Conservation (phyloP, 2,888 invertebrate genomes). For the Cantharis rufa region DNA sequence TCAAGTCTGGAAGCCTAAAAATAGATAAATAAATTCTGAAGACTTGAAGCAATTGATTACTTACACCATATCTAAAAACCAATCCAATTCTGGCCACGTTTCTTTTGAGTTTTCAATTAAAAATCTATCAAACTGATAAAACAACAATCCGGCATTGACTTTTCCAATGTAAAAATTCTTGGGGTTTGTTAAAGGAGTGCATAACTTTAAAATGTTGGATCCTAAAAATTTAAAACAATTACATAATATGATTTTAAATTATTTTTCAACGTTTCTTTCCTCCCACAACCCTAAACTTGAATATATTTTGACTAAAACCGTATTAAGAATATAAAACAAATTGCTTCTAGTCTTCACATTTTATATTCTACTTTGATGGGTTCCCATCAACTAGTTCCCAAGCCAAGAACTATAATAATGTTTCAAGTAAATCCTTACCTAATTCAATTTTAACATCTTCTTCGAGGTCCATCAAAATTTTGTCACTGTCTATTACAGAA, state of each 20-base stretch:
- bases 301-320: no score
- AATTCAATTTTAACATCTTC: slow-evolving; percentile 49
- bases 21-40: slow-evolving; percentile 11
- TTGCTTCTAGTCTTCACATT: no score
- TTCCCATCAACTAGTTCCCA: no score
- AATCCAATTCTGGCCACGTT: slow-evolving; percentile 73
- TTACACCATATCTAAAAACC: slow-evolving; percentile 69
- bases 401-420: neutral
- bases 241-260: no score
- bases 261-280: no score
- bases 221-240: slow-evolving; percentile 44
- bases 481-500: slow-evolving; percentile 47
- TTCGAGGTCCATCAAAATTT: slow-evolving; percentile 47
- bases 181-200: slow-evolving; percentile 60
- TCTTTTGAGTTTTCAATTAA: slow-evolving; percentile 63
- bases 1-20: slow-evolving; percentile 62
- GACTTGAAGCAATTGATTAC: slow-evolving; percentile 35
- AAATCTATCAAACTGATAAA: slow-evolving; percentile 66
- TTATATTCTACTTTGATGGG: no score
- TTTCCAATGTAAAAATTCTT: slow-evolving; percentile 66
- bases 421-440: slow-evolving; percentile 40
- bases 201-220: slow-evolving; percentile 56
- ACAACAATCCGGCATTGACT: slow-evolving; percentile 61
- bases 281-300: no score
- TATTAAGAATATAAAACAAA: no score